Evolutionary conservation across 2,797 vertebrate species (phyloP).

Genomic region (Ataeniobius toweri): DNA sequence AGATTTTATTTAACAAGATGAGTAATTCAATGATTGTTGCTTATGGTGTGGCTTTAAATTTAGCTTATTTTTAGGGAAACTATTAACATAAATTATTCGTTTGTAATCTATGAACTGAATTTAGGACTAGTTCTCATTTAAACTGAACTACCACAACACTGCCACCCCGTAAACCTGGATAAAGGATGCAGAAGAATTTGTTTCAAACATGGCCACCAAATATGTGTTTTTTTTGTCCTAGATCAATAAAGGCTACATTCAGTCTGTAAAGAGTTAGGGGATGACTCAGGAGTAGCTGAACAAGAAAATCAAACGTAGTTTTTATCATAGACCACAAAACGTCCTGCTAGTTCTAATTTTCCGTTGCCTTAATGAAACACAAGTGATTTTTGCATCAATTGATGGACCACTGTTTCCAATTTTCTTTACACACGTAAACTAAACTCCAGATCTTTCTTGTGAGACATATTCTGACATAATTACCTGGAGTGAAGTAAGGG

Average conservation of each 20-base stretch:
- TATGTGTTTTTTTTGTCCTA: not conserved
- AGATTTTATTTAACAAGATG: not conserved
- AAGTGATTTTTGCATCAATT: not conserved
- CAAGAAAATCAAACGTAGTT: not conserved
- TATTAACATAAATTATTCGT: no score
- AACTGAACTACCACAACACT: no score
- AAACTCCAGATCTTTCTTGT: constrained; percentile 2
- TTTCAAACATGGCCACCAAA: no score
- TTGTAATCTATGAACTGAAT: no score
- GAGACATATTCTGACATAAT: not conserved
- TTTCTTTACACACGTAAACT: not conserved
- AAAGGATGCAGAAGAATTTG: no score
- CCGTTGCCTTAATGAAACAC: not conserved
- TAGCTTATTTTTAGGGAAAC: not conserved
- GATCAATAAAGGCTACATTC: not conserved
- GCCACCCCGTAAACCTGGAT: no score
- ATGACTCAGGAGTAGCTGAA: not conserved
- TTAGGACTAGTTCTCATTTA: no score
- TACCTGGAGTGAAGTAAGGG: not conserved
- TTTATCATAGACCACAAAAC: not conserved
- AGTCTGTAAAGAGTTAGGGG: not conserved
- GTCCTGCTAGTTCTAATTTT: not conserved
- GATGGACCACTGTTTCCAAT: no score
- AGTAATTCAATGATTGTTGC: not conserved
- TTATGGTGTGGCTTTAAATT: not conserved